These are phyloP conservation scores for Lissonota sp. DNA, from an alignment of 2,888 invertebrate genomes.

Conservation along the genomic window DNA sequence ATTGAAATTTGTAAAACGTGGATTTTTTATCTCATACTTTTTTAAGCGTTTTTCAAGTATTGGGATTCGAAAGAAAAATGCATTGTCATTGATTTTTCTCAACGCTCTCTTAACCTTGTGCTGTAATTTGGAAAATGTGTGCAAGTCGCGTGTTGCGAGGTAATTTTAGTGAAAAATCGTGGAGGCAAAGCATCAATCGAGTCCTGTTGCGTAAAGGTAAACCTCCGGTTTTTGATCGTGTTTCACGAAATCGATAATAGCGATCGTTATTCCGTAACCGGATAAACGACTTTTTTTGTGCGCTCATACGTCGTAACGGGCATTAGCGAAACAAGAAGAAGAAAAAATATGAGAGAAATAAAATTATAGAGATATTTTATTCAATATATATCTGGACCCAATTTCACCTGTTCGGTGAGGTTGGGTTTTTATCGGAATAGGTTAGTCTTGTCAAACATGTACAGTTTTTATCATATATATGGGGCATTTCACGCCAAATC, in stretches of 20 bases:
- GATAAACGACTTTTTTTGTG: conserved; percentile 40
- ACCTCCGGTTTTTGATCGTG: conserved; percentile 16
- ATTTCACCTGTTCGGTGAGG: conserved; percentile 53
- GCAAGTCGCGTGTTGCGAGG: no score
- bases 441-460: conserved; percentile 42
- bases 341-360: conserved; percentile 6
- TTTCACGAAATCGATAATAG: conserved; percentile 36
- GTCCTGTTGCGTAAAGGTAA: conserved; percentile 11
- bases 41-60: no score
- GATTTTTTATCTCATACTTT: no score
- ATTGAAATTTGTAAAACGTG: no score
- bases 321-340: conserved; percentile 11
- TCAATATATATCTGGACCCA: conserved; percentile 26
- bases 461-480: not conserved
- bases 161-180: not conserved
- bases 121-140: no score
- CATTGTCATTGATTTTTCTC: not conserved
- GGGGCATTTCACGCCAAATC: not conserved
- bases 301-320: not conserved
- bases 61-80: not conserved
- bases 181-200: not conserved
- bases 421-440: conserved; percentile 40
- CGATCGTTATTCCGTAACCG: conserved; percentile 32
- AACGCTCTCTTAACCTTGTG: not conserved
- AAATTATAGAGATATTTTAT: conserved; percentile 17